Evolutionary conservation across 2,113 vertebrate genomes (phyloP), one percentile per base, ranked within the genome.

Genomic region (Cacatua alba): DNA sequence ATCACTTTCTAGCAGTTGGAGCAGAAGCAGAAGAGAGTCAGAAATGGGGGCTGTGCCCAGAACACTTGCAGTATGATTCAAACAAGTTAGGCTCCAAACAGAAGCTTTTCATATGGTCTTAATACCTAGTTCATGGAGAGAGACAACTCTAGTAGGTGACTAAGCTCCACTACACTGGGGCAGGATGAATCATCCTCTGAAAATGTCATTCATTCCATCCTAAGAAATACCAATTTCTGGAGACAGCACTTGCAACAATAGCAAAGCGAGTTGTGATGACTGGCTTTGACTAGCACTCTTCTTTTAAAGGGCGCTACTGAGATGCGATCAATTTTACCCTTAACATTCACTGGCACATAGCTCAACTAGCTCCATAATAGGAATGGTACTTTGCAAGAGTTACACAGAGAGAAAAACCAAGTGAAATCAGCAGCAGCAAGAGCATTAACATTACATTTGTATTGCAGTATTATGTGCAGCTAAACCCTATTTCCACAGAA

Each of bases 111-210:
- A 24, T 63, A 39, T 37, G 43, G 46, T 92, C 82, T 59, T 92
- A 53, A 26, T 48, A 33, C 28, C 41, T 69, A 41, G 52, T 15
- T 88, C 69, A 59, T 13, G 52, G 37, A 62, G 33, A 82, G 24
- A 85, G 41, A 92, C 14, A 82, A 43, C 83, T 88, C 64, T 26
- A 39, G 85, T 41, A 81, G 68, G 60, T 96, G 88, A 92, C 60
- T 94, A 93, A 95, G 63, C 63, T 86, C 51, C 70, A 86, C 92
- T 70, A 86, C 64, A 39, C 63, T 69, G 74, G 15, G 43, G 23
- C 44, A 90, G 68, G n/a, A 78, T 97, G 92, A 95, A 67, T 96
- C 88, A 97, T 68, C 19, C 57, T 80, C 71, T 81, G 57, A 78
- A 94, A 96, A 90, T 83, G 68, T 74, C 86, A 88, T 90, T 94